Percentiles rank a stretch among this genome's conserved stretches.
Evolutionary conservation across 1,140 invertebrate genomes (phyloP).

Genomic region (Cydia fagiglandana): DNA sequence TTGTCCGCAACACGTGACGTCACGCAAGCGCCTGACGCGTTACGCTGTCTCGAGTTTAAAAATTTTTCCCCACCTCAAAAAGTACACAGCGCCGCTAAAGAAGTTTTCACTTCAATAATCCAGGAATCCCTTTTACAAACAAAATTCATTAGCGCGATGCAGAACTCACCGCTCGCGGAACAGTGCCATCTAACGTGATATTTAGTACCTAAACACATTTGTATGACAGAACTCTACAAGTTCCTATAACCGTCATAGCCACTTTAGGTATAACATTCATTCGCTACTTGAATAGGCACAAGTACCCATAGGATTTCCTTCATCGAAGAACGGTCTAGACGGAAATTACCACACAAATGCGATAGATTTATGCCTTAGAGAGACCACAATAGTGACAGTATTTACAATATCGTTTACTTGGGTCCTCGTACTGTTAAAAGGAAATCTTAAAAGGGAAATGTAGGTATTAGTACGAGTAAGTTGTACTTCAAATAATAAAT

Average conservation of each 20-base stretch:
- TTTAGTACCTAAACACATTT: too few species aligned
- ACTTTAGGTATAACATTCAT: background rate
- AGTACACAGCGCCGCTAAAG: too few species aligned
- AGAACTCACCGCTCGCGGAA: too few species aligned
- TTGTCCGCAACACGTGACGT: too few species aligned
- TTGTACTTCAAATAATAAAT: too few species aligned
- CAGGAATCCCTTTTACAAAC: too few species aligned
- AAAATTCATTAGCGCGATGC: too few species aligned
- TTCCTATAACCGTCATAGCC: background rate
- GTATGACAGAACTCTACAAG: background rate
- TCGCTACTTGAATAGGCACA: background rate
- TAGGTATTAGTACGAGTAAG: background rate
- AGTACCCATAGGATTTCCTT: background rate
- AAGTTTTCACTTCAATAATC: too few species aligned
- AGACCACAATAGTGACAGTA: conserved; percentile 6
- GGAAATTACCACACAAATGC: conserved; percentile 10
- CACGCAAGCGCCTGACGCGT: too few species aligned
- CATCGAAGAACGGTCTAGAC: background rate
- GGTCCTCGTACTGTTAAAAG: background rate
- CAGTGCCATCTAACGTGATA: too few species aligned
- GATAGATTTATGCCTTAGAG: conserved; percentile 1
- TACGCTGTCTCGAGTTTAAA: too few species aligned
- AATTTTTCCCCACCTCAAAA: too few species aligned
- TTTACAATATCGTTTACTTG: background rate
- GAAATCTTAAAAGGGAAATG: background rate